These are phyloP conservation scores for Tribolium freemani DNA, from an alignment of 2,888 invertebrate genomes.

Conservation along the genomic window DNA sequence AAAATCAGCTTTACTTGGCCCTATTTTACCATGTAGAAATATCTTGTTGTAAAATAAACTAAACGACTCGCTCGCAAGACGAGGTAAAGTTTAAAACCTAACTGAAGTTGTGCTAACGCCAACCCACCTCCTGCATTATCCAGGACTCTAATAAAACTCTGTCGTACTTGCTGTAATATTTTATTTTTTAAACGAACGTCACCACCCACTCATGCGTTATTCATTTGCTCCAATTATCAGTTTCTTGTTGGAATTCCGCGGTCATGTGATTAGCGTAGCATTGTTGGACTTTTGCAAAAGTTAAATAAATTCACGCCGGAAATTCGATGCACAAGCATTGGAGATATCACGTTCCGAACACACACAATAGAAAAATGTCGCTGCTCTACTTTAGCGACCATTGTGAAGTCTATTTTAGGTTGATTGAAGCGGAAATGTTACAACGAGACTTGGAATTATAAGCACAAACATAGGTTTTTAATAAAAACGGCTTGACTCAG, in stretches of 20 bases:
- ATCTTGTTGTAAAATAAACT: no score
- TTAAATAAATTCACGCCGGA: conserved; percentile 10
- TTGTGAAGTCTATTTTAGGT: conserved; percentile 23
- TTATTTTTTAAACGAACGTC: not conserved
- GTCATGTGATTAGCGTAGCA: conserved; percentile 5
- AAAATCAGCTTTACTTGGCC: no score
- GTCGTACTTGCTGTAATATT: not conserved
- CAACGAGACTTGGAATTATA: conserved; percentile 13
- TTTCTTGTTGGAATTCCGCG: not conserved
- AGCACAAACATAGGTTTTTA: conserved; percentile 8
- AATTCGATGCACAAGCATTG: conserved; percentile 12
- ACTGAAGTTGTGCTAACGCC: not conserved
- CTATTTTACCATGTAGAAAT: no score
- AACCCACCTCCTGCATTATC: not conserved
- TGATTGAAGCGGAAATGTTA: conserved; percentile 20
- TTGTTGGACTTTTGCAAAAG: not conserved
- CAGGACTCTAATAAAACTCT: not conserved
- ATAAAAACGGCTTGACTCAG: conserved; percentile 5
- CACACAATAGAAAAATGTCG: conserved; percentile 20
- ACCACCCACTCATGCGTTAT: not conserved
- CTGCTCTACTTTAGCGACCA: conserved; percentile 13
- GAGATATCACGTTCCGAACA: conserved; percentile 4
- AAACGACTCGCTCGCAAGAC: not conserved
- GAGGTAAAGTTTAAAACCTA: not conserved
- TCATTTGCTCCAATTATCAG: conserved; percentile 2